phyloP scores from a whole-genome alignment of 2,797 vertebrate species.

The Hyperoplus lanceolatus region DNA sequence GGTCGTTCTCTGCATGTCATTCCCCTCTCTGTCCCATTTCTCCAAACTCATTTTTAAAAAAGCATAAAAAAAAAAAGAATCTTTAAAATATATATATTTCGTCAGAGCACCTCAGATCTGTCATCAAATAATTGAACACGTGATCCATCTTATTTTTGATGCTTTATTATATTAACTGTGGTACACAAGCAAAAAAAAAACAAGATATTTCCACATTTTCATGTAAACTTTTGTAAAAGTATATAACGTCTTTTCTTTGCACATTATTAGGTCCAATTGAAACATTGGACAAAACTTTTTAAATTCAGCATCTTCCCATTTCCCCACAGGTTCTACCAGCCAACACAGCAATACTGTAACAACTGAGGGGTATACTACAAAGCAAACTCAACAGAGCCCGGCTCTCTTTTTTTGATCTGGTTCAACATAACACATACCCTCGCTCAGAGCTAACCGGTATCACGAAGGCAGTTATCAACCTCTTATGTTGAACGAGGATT shows the following conservation, averaged over 20 bases:
- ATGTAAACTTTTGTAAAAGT: constrained; percentile 52
- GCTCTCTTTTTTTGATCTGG: too few relatives aligned
- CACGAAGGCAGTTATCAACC: too few relatives aligned
- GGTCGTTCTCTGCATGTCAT: too few relatives aligned
- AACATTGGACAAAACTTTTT: constrained; percentile 40
- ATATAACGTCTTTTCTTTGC: constrained; percentile 42
- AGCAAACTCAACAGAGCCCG: too few relatives aligned
- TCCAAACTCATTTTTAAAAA: too few relatives aligned
- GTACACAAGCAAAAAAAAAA: constrained; percentile 61
- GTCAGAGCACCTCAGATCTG: not conserved
- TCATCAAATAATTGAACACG: not conserved
- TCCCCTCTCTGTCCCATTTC: too few relatives aligned
- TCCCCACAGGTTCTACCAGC: constrained; percentile 26
- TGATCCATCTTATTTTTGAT: constrained; percentile 4
- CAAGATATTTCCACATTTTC: constrained; percentile 43
- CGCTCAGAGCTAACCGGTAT: too few relatives aligned
- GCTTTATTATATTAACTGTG: constrained; percentile 70
- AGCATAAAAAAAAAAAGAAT: too few relatives aligned
- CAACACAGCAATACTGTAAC: constrained; percentile 57
- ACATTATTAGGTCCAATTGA: constrained; percentile 48
- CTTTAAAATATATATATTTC: not conserved
- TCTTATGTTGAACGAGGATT: too few relatives aligned
- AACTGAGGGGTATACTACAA: too few relatives aligned
- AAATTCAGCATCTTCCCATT: constrained; percentile 60
- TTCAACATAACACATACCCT: too few relatives aligned